Evolutionary conservation across 1,140 invertebrate species (phyloP), one percentile per base, ranked within the genome.

Genomic region (Metopolophium dirhodum): DNA sequence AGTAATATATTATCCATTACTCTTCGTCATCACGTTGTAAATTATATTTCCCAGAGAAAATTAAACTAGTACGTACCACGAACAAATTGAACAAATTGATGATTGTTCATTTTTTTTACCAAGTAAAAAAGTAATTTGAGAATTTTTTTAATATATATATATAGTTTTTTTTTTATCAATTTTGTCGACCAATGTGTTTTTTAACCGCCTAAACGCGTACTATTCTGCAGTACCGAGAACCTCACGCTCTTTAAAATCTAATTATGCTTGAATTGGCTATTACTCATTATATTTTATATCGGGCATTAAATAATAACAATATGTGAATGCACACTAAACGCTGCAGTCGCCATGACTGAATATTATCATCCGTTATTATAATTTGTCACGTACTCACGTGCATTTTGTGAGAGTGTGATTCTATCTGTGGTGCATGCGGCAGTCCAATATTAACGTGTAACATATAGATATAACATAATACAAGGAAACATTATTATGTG

Each of bases 111-210:
- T 49, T 49, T 86, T 47, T 45, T 45, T 86, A 3, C 23, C 22
- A 9, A 30, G 37, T 86, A 86, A 49, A 87, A 87, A 49, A 87
- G 30, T 87, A 87, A 87, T 87, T 87, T 49, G 86, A 87, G 45
- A 49, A 49, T 87, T 87, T 18, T 86, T 54, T 54, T 54, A 54
- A 23, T 54, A 54, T 23, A 54, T 54, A 51, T 51, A 30, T 61
- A 57, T 26, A n/a, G 23, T 26, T 57, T 26, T 26, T 68, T 61
- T 87, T 47, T 87, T 49, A 54, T 87, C 14, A 49, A 49, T 49
- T 87, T 49, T 49, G 86, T n/a, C 86, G 7, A 87, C 11, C 47
- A 2, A 22, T 47, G 47, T 18, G 11, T n/a, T 49, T 45, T 85
- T 45, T 85, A 37, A 37, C 8, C 77, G 20, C 20, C 35, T 77